These are phyloP conservation scores for Phyllotreta cruciferae DNA, from an alignment of 2,888 invertebrate genomes.

Conservation along the genomic window DNA sequence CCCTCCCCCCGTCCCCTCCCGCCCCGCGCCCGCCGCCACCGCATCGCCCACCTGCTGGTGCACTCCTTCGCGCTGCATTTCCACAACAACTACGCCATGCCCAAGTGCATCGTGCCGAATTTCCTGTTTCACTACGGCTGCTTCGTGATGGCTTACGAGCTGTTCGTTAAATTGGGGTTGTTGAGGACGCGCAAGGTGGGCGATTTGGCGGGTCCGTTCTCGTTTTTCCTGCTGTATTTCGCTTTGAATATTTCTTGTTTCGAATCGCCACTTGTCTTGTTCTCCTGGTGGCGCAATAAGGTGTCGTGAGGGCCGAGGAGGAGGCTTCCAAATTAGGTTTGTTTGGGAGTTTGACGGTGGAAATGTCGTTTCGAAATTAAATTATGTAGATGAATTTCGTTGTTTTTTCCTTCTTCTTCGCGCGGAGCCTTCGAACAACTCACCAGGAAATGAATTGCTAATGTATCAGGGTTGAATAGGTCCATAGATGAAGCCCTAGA, in stretches of 20 bases:
- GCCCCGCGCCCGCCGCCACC: conserved; percentile 32
- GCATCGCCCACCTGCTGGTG: conserved; percentile 13
- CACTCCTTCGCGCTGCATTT: conserved; percentile 25
- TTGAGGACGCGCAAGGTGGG: conserved; percentile 22
- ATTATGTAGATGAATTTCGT: no score
- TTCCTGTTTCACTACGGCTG: conserved; percentile 32
- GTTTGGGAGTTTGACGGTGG: conserved; percentile 49
- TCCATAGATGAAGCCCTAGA: conserved; percentile 40
- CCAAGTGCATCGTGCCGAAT: conserved; percentile 31
- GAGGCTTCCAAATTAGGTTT: conserved; percentile 50
- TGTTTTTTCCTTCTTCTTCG: conserved; percentile 47
- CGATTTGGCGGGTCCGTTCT: conserved; percentile 41
- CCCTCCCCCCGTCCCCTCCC: conserved; percentile 39
- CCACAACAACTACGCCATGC: conserved; percentile 19
- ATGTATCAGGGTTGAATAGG: conserved; percentile 44
- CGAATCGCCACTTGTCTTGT: conserved; percentile 64
- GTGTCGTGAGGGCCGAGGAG: conserved; percentile 66
- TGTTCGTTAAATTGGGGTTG: conserved; percentile 31
- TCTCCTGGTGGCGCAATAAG: conserved; percentile 71
- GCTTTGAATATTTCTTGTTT: conserved; percentile 53
- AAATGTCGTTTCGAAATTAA: no score
- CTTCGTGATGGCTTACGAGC: conserved; percentile 30
- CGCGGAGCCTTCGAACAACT: conserved; percentile 56
- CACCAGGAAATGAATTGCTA: conserved; percentile 28
- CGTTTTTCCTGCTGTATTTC: conserved; percentile 48